Evolutionary conservation across 2,113 vertebrate genomes (phyloP), one percentile per base, ranked within the genome.

Genomic region (Corythoichthys intestinalis): DNA sequence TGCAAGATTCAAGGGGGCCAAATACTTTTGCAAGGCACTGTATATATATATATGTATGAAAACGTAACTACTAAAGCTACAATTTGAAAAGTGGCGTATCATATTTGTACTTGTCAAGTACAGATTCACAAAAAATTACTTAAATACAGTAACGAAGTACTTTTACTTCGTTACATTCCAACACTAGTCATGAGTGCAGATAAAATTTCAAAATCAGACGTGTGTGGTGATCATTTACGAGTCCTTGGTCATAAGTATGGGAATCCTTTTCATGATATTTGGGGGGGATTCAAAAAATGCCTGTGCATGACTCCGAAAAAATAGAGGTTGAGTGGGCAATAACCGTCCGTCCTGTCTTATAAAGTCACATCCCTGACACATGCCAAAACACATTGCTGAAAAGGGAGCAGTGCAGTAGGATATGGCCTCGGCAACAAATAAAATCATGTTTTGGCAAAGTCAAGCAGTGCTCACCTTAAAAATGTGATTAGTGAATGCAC

Each of bases 241-340:
- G 37, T 60, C 58, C 37, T 2, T n/a, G 14, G 37, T 39, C 11
- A 17, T 39, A 39, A 17, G 12, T 44, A 62, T 11, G 9, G 1
- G 57, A 62, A 46, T 64, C 56, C 15, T 37, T 50, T 57, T 9
- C 50, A n/a, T 46, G 6, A 14, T 12, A n/a, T 48, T 12, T 52
- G 66, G 66, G 41, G 54, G 68, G 28, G 41, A 44, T 13, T 41
- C 68, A 52, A 58, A 72, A 72, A 79, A 59, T 73, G 68, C 52
- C 6, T 61, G 56, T 15, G 39, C 64, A 3, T 49, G 72, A 75
- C 20, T 61, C 46, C n/a, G 53, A 35, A 37, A 34, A 44, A 69
- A 61, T 54, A 74, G 80, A 78, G 44, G 66, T 37, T 70, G 77
- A 75, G 69, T 65, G 66, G 71, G 49, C 57, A 41, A 53, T 54